Base-by-base conservation (phyloP, 2,797 vertebrate species). In the Artibeus jamaicensis region DNA sequence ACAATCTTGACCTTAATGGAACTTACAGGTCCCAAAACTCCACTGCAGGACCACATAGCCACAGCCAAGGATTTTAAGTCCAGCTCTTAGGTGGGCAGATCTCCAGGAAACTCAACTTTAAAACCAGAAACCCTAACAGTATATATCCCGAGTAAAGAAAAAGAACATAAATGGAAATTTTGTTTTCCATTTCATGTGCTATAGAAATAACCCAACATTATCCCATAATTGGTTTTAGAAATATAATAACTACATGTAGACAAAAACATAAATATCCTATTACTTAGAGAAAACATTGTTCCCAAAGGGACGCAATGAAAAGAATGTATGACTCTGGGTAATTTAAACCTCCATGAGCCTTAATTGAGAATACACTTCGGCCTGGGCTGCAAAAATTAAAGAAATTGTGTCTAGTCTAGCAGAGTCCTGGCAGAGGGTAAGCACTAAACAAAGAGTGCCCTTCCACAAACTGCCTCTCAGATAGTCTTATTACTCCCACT, bases 221-320 rank as follows among this genome's bases (percentile, higher is more conserved):
- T 71, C 67, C 62, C 50, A 48, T 71, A 62, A 86, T 48, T 50
- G 18, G 34, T 68, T 90, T 92, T 62, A 90, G 46, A 88, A 95
- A 83, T 62, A 7, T 1, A 93, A 32, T 79, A 62, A 77, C 9
- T 68, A 11, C 3, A 11, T 57, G 44, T 71, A 59, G 73, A 74
- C 68, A 89, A 88, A 95, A 53, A 83, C 71, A 39, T 24, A 62
- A 62, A 62, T 62, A 39, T 73, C 55, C 65, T 53, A 57, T 65
- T 92, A 67, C 44, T 94, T 84, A 68, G 39, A 71, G 57, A 90
- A 87, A 95, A 81, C 62, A 67, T 50, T 89, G 39, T 87, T 70
- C 53, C 68, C 71, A 92, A 59, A 92, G n/a, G 39, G 11, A 92
- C 67, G 16, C 10, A 85, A 44, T 12, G 81, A 87, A 67, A 65